Evolutionary conservation across 2,797 vertebrate species (phyloP).

Genomic region (Tachyglossus aculeatus): DNA sequence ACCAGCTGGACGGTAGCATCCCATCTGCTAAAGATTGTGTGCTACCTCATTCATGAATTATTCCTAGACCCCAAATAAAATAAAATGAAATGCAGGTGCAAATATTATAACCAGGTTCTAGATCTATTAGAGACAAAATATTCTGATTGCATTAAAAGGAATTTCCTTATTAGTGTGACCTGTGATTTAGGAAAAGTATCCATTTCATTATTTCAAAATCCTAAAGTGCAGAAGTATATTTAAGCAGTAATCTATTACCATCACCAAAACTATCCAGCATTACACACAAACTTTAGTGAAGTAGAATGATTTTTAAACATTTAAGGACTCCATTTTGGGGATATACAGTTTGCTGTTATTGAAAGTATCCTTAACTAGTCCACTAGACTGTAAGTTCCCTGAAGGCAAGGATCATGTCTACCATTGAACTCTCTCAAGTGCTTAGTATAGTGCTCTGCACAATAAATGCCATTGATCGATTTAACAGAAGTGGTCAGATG

Average conservation of each 20-base stretch:
- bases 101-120: not conserved
- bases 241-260: not conserved
- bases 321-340: slow-evolving; percentile 7
- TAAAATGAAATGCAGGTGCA: not conserved
- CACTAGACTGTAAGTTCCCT: too few relatives aligned
- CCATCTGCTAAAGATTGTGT: not conserved
- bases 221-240: not conserved
- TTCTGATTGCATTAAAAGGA: slow-evolving; percentile 2
- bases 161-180: not conserved
- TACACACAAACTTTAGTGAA: slow-evolving; percentile 11
- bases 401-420: too few relatives aligned
- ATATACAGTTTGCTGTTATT: too few relatives aligned
- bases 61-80: not conserved
- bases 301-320: not conserved
- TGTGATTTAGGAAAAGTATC: not conserved
- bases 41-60: not conserved
- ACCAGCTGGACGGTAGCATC: not conserved
- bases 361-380: too few relatives aligned
- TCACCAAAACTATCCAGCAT: not conserved
- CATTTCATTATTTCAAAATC: slow-evolving; percentile 4
- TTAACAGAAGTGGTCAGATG: too few relatives aligned
- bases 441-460: too few relatives aligned
- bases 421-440: too few relatives aligned
- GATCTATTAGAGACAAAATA: not conserved
- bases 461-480: too few relatives aligned